Conservation (phyloP, 2,113 vertebrate genomes). For the Rhea pennata region DNA sequence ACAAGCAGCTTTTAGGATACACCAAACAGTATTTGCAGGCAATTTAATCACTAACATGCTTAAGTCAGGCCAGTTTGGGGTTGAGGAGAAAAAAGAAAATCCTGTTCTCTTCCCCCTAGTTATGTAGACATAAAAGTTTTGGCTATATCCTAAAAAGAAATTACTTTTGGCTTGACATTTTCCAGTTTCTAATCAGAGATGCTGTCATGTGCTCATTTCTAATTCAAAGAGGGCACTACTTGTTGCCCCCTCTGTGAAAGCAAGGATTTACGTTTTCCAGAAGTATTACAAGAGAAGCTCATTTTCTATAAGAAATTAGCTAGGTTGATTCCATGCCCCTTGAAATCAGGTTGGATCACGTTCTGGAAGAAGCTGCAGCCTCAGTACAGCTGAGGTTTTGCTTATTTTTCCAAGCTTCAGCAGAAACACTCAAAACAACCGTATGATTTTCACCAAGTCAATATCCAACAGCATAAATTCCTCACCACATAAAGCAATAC, state of each 20-base stretch:
- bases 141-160: background rate
- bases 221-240: background rate
- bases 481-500: background rate
- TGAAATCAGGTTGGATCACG: accelerated
- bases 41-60: background rate
- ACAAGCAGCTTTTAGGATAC: background rate
- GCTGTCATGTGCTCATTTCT: background rate
- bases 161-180: background rate
- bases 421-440: background rate
- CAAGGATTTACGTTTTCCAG: background rate
- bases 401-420: background rate
- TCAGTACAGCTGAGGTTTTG: accelerated
- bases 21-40: accelerated
- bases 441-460: background rate
- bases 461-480: conserved; percentile 8
- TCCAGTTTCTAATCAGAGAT: background rate
- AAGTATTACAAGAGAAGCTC: background rate
- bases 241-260: background rate
- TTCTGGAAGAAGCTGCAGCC: background rate
- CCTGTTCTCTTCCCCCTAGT: no score
- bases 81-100: no score
- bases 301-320: background rate
- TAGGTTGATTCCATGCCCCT: background rate
- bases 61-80: background rate
- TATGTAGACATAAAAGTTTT: accelerated